phyloP scores from a whole-genome alignment of 2,797 vertebrate genomes.

The Babyrousa celebensis region DNA sequence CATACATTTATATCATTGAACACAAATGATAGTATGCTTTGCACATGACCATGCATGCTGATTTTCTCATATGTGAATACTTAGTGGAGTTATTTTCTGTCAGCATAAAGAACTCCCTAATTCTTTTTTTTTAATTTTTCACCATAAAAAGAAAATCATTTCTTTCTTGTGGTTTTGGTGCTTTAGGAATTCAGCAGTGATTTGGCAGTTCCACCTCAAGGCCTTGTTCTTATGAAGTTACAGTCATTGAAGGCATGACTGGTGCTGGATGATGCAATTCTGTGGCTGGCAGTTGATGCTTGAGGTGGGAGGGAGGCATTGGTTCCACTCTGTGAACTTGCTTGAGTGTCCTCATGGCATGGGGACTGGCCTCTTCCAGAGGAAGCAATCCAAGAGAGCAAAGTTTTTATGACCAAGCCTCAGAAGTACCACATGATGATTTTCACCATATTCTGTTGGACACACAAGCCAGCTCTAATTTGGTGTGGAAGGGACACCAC shows the following conservation, averaged over 20 bases:
- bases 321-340: not conserved
- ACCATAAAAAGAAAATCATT: not conserved
- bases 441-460: not conserved
- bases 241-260: not conserved
- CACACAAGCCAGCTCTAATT: not conserved
- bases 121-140: not conserved
- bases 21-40: not conserved
- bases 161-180: not conserved
- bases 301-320: not conserved
- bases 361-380: not conserved
- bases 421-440: not conserved
- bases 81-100: not conserved
- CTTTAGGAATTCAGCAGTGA: not conserved
- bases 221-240: not conserved
- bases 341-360: not conserved
- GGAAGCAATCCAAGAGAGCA: not conserved
- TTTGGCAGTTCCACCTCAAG: not conserved
- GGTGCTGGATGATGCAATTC: not conserved
- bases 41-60: no score
- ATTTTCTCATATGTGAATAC: not conserved
- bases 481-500: not conserved
- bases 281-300: not conserved
- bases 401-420: not conserved
- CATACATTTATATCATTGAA: not conserved
- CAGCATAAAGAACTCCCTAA: not conserved